Conservation (phyloP, 1,140 invertebrate genomes). For the Pinna nobilis region DNA sequence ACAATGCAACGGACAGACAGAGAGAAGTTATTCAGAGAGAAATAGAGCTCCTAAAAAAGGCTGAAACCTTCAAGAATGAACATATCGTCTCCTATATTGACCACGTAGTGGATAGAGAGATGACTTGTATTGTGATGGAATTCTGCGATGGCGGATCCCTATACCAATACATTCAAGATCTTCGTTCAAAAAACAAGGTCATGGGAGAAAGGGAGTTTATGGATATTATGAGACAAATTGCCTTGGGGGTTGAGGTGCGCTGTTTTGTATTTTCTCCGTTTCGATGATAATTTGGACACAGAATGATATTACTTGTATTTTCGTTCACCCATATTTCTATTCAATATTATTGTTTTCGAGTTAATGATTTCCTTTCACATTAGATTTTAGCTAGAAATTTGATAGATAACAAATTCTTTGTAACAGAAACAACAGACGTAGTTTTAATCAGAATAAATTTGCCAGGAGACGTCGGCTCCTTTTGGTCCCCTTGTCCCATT, state of each 20-base stretch:
- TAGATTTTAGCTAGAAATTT: no score
- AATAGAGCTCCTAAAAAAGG: constrained; percentile 1
- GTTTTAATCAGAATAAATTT: no score
- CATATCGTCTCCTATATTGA: constrained; percentile 31
- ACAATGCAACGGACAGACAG: constrained; percentile 7
- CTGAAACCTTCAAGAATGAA: constrained; percentile 12
- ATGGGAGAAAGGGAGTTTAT: constrained; percentile 20
- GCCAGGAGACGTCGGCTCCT: no score
- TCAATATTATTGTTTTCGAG: no score
- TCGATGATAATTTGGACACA: no score
- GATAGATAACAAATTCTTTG: no score
- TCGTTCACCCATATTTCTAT: no score
- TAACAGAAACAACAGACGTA: no score
- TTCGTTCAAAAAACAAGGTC: background rate
- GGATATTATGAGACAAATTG: constrained; percentile 25
- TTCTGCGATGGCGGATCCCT: constrained; percentile 16
- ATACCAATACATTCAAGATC: constrained; percentile 23
- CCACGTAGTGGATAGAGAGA: background rate
- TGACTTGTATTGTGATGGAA: constrained; percentile 29
- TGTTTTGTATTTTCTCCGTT: no score
- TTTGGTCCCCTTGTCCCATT: no score
- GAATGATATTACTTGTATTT: no score
- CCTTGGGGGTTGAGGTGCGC: constrained; percentile 28
- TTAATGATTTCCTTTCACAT: no score
- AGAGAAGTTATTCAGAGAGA: constrained; percentile 28